phyloP scores from a whole-genome alignment of 2,113 vertebrate species.

The Onychostruthus taczanowskii region DNA sequence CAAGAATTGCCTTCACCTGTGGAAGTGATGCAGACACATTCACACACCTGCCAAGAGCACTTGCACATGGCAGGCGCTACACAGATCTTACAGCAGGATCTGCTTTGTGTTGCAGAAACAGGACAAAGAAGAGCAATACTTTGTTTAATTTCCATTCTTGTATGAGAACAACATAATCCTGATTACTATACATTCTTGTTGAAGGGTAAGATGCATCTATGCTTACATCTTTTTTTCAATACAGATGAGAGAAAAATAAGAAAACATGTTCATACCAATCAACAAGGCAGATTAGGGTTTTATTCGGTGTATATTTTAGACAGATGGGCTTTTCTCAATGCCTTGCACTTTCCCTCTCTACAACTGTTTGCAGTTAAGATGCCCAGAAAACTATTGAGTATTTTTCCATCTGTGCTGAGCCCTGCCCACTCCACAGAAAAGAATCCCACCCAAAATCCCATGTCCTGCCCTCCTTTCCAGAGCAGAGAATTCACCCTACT shows the following conservation, averaged over 20 bases:
- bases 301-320: not conserved
- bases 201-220: not conserved
- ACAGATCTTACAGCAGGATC: not conserved
- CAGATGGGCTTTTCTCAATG: not conserved
- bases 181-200: not conserved
- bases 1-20: not conserved
- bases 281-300: not conserved
- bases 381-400: fast-evolving
- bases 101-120: not conserved
- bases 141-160: not conserved
- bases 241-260: not conserved
- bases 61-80: not conserved
- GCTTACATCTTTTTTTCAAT: not conserved
- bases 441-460: not conserved
- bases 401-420: not conserved
- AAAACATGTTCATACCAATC: not conserved
- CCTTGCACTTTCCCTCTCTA: not conserved
- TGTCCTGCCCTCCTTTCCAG: not conserved
- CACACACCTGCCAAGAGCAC: not conserved
- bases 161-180: not conserved
- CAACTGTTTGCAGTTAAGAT: not conserved
- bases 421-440: not conserved
- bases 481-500: not conserved
- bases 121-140: not conserved
- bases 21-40: not conserved